Evolutionary conservation across 2,888 invertebrate genomes (phyloP).

Genomic region (Frankliniella fusca): DNA sequence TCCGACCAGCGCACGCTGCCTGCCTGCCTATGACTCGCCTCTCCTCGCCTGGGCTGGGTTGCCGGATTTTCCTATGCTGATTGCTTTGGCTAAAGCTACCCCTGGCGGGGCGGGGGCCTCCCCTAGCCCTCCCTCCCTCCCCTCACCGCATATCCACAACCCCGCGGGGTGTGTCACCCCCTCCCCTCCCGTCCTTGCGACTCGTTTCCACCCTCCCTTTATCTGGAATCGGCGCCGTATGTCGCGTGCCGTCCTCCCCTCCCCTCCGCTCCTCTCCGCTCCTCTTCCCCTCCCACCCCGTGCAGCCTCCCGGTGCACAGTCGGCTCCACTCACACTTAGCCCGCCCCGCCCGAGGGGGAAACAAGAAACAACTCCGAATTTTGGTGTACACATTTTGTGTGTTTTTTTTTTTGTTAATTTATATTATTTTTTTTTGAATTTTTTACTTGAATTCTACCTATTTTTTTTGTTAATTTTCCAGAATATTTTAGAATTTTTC

Average conservation of each 20-base stretch:
- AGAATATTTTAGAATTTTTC: too few relatives aligned
- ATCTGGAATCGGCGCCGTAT: conserved; percentile 17
- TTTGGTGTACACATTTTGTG: too few relatives aligned
- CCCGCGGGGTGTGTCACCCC: neutral
- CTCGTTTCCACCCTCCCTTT: neutral
- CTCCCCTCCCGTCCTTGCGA: neutral
- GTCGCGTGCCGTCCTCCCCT: conserved; percentile 4
- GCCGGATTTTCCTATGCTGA: conserved; percentile 11
- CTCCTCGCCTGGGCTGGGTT: neutral
- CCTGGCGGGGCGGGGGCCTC: neutral
- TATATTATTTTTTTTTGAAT: too few relatives aligned
- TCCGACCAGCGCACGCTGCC: too few relatives aligned
- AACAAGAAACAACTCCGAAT: too few relatives aligned
- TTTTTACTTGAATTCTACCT: too few relatives aligned
- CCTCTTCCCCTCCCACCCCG: neutral
- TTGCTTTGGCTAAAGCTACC: neutral
- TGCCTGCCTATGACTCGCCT: neutral
- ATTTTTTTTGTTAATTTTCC: too few relatives aligned
- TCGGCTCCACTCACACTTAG: too few relatives aligned
- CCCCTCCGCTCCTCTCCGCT: neutral
- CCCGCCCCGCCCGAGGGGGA: too few relatives aligned
- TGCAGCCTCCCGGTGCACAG: neutral
- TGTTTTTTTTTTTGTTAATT: too few relatives aligned
- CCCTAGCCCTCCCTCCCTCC: neutral
- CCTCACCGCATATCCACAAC: neutral